A percentile compares a stretch with the other conserved stretches of the same genome.
Conservation (phyloP, 2,888 invertebrate species). For the Diarsia dahlii region DNA sequence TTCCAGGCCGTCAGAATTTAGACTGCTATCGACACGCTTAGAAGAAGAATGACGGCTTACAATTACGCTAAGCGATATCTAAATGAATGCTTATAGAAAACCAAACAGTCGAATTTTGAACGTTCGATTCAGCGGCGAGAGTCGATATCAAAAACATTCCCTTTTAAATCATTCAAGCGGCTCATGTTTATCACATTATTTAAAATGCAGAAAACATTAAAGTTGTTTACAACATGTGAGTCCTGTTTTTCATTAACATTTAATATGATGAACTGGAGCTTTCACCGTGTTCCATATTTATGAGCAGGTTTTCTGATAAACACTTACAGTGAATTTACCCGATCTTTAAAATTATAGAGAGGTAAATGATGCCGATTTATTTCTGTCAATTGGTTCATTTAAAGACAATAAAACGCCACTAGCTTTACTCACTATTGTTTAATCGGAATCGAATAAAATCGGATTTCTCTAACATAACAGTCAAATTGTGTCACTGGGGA, state of each 20-base stretch:
- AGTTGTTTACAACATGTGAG: constrained; percentile 12
- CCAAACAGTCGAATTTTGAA: background rate
- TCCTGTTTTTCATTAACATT: constrained; percentile 6
- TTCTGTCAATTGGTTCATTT: background rate
- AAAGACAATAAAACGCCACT: background rate
- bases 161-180: background rate
- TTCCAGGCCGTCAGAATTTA: background rate
- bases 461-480: background rate
- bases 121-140: background rate
- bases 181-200: background rate
- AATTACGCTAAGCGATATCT: background rate
- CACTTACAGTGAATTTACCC: background rate
- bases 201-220: constrained; percentile 12
- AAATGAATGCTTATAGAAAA: background rate
- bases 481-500: background rate
- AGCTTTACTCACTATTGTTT: background rate
- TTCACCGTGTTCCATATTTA: background rate
- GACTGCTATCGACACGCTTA: background rate
- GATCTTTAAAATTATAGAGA: background rate
- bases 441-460: no score
- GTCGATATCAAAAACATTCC: background rate
- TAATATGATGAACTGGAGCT: constrained; percentile 8
- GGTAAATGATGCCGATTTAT: background rate
- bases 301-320: background rate
- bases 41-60: background rate